Conservation (phyloP, 2,888 invertebrate genomes). For the Eumacrocentrus americanus region DNA sequence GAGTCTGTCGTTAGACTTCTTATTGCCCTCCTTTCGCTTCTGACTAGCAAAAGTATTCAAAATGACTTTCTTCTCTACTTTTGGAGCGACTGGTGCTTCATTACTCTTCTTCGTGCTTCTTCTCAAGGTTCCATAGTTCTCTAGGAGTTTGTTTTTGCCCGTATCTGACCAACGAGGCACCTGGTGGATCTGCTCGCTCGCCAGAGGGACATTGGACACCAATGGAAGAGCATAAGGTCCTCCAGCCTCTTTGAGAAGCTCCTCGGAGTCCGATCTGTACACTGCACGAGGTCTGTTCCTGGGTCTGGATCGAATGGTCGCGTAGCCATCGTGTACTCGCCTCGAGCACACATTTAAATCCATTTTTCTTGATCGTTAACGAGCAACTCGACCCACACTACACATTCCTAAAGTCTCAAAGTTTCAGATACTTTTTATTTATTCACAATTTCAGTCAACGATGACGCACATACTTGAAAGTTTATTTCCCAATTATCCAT, state of each 20-base stretch:
- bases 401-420: background rate
- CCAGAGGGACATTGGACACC: slow-evolving; percentile 43
- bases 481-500: background rate
- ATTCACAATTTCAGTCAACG: too few relatives aligned
- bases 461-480: too few relatives aligned
- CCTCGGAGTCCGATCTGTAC: slow-evolving; percentile 55
- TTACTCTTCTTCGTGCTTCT: slow-evolving; percentile 29
- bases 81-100: background rate
- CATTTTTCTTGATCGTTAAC: slow-evolving; percentile 38
- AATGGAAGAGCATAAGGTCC: slow-evolving; percentile 47
- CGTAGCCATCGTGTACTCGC: slow-evolving; percentile 84
- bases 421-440: background rate
- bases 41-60: slow-evolving; percentile 49
- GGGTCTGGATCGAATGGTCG: slow-evolving; percentile 76
- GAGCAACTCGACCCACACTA: background rate
- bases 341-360: slow-evolving; percentile 53
- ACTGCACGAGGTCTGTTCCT: slow-evolving; percentile 54
- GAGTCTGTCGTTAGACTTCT: slow-evolving; percentile 31
- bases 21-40: slow-evolving; percentile 26
- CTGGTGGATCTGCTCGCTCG: slow-evolving; percentile 40
- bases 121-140: slow-evolving; percentile 53
- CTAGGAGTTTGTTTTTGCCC: slow-evolving; percentile 41
- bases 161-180: slow-evolving; percentile 51
- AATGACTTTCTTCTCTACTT: slow-evolving; percentile 36
- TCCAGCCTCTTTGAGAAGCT: slow-evolving; percentile 48